Conservation (phyloP, 2,113 vertebrate genomes). For the Rhabdornis inornatus region DNA sequence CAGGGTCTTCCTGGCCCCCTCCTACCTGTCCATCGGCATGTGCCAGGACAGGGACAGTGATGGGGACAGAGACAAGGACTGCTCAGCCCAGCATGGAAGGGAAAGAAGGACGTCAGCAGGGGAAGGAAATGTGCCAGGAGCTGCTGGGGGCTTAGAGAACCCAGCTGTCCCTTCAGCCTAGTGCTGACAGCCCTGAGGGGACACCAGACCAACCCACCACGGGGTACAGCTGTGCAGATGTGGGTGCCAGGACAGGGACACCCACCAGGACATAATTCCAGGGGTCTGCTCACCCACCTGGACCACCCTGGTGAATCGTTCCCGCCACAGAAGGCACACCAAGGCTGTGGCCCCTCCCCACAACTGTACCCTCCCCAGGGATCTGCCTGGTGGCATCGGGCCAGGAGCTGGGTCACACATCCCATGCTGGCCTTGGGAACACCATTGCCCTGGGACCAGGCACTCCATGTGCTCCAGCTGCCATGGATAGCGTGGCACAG, state of each 20-base stretch:
- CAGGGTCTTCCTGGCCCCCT: not conserved
- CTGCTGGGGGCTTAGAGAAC: not conserved
- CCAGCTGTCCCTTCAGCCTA: not conserved
- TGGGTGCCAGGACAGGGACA: not conserved
- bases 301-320: rapidly evolving
- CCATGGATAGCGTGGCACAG: rapidly evolving
- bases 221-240: rapidly evolving
- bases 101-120: not conserved
- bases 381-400: not conserved
- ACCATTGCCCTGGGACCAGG: not conserved
- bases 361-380: not conserved
- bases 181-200: not conserved
- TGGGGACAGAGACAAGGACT: not conserved
- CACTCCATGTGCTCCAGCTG: not conserved
- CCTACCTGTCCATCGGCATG: not conserved
- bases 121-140: not conserved
- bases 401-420: not conserved
- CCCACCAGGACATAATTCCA: not conserved
- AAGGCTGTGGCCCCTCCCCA: not conserved
- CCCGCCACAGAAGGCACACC: rapidly evolving
- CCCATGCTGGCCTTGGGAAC: not conserved
- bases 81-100: not conserved
- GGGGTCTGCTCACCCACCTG: not conserved
- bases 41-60: not conserved
- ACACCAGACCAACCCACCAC: not conserved